Evolutionary conservation across 2,797 vertebrate species (phyloP).

Genomic region (Syncerus caffer): DNA sequence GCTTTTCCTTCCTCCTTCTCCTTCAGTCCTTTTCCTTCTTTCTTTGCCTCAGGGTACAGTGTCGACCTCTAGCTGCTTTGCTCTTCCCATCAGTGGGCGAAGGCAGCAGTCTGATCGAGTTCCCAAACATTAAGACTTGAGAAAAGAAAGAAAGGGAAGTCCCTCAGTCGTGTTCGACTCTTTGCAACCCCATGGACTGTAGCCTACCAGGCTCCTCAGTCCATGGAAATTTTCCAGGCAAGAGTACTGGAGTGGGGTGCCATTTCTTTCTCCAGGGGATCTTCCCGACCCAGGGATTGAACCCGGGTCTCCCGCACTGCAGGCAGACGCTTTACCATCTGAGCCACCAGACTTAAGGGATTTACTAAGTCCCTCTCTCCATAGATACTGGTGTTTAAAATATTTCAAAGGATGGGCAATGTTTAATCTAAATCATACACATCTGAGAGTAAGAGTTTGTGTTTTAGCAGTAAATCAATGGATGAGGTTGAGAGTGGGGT

Average conservation of each 20-base stretch:
- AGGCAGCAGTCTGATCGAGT: not conserved
- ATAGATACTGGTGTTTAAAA: not conserved
- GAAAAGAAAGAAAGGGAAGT: not conserved
- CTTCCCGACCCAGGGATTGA: not conserved
- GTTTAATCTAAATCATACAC: not conserved
- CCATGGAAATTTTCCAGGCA: not conserved
- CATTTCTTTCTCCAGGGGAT: not conserved
- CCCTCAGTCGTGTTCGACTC: not conserved
- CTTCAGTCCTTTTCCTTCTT: not conserved
- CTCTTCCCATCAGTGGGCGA: not conserved
- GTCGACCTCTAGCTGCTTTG: not conserved
- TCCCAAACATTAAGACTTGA: not conserved
- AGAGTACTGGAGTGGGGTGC: not conserved
- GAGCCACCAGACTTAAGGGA: not conserved
- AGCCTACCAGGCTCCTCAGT: not conserved
- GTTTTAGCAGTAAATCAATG: not conserved
- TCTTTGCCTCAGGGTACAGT: not conserved
- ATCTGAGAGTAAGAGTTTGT: not conserved
- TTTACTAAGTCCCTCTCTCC: not conserved
- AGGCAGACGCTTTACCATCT: not conserved
- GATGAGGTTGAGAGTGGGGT: not conserved
- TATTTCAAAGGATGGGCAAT: not conserved
- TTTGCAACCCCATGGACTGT: not conserved
- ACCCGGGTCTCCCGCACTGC: not conserved
- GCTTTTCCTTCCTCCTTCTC: not conserved